phyloP scores from a whole-genome alignment of 1,140 invertebrate species.

The Tribolium madens region DNA sequence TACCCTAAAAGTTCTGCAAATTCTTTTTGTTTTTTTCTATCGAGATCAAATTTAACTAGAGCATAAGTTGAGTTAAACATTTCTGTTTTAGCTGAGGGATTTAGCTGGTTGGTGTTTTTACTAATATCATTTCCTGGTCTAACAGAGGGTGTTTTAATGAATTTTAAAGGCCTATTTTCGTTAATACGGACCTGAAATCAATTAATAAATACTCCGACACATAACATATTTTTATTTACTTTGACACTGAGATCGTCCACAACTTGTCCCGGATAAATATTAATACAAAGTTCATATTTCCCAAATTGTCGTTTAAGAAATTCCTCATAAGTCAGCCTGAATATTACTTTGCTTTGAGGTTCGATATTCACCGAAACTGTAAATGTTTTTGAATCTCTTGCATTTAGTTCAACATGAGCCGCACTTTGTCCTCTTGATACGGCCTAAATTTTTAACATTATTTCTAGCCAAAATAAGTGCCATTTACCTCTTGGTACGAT shows the following conservation, averaged over 20 bases:
- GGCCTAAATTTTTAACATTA: conserved; percentile 62
- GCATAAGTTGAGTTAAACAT: conserved; percentile 58
- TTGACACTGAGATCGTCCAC: conserved; percentile 70
- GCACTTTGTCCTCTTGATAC: conserved; percentile 71
- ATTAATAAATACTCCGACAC: neutral
- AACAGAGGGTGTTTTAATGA: conserved; percentile 70
- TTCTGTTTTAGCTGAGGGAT: conserved; percentile 57
- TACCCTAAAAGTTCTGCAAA: conserved; percentile 54
- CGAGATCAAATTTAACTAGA: conserved; percentile 66
- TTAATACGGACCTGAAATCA: conserved; percentile 66
- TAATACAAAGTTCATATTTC: conserved; percentile 72
- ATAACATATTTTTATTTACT: neutral
- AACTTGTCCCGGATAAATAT: conserved; percentile 70
- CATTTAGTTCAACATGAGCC: conserved; percentile 70
- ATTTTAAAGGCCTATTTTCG: conserved; percentile 69
- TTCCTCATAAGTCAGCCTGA: conserved; percentile 76
- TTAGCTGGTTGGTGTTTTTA: conserved; percentile 53
- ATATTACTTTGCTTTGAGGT: conserved; percentile 69
- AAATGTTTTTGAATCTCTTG: conserved; percentile 75
- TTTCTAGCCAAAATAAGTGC: no score
- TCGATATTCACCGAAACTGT: conserved; percentile 73
- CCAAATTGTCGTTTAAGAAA: conserved; percentile 69
- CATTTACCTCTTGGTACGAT: conserved; percentile 70
- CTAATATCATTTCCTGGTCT: conserved; percentile 65
- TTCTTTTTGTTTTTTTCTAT: conserved; percentile 67